Evolutionary conservation across 2,888 invertebrate genomes (phyloP).

Genomic region (Carterocephalus palaemon): DNA sequence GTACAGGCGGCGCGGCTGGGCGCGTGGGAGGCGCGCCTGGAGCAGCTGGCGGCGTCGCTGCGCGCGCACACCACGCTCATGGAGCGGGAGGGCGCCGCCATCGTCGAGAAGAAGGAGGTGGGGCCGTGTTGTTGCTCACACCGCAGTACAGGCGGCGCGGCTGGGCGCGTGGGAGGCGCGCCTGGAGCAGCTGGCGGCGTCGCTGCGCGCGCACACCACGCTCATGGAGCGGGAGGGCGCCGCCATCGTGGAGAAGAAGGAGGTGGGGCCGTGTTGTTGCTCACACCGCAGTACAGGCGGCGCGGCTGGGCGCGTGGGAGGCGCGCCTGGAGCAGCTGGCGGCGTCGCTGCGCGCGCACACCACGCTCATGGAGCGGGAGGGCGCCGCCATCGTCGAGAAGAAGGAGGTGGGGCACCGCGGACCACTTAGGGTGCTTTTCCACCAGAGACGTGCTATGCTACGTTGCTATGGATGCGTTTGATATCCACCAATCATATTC

Average conservation of each 20-base stretch:
- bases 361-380: constrained; percentile 88
- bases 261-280: constrained; percentile 59
- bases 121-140: constrained; percentile 71
- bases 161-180: constrained; percentile 96
- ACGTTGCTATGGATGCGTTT: too few species aligned
- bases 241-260: constrained; percentile 83
- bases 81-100: constrained; percentile 85
- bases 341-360: constrained; percentile 88
- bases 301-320: constrained; percentile 97
- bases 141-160: constrained; percentile 95
- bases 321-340: constrained; percentile 89
- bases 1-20: constrained; percentile 95
- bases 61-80: constrained; percentile 88
- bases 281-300: constrained; percentile 94
- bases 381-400: constrained; percentile 83
- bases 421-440: neutral
- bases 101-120: constrained; percentile 83
- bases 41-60: constrained; percentile 89
- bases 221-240: constrained; percentile 87
- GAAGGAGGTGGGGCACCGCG: constrained; percentile 74
- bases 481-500: too few species aligned
- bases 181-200: constrained; percentile 89
- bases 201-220: constrained; percentile 88
- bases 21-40: constrained; percentile 94
- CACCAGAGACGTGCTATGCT: too few species aligned